Evolutionary conservation across 2,113 vertebrate species (phyloP).

Genomic region (Ageneiosus marmoratus): DNA sequence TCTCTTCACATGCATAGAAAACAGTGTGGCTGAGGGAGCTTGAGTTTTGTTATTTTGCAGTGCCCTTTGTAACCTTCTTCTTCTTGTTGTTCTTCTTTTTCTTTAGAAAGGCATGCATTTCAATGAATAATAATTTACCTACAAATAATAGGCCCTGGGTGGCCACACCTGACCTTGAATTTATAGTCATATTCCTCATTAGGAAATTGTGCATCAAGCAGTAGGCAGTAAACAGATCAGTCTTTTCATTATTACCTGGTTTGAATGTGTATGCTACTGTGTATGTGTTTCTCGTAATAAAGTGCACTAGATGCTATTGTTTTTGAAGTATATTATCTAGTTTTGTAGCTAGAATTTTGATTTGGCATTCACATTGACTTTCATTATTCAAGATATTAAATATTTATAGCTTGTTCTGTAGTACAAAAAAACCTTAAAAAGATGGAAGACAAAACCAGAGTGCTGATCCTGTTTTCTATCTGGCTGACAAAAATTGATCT

Average conservation of each 20-base stretch:
- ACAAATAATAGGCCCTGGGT: not conserved
- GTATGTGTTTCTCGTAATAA: not conserved
- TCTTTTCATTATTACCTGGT: not conserved
- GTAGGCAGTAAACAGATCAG: not conserved
- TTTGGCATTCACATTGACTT: not conserved
- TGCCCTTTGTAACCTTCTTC: not conserved
- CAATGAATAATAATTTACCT: not conserved
- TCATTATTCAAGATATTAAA: not conserved
- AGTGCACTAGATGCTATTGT: not conserved
- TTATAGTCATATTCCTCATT: not conserved
- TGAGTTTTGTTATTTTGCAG: not conserved
- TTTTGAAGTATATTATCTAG: not conserved
- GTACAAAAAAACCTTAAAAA: not conserved
- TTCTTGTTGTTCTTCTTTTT: not conserved
- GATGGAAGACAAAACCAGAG: not conserved
- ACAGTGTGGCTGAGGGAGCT: not conserved
- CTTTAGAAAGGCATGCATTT: not conserved
- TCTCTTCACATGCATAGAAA: not conserved
- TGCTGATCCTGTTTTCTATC: not conserved
- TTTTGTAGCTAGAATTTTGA: not conserved
- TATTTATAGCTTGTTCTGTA: not conserved
- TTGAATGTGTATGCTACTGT: not conserved
- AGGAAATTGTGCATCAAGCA: not conserved
- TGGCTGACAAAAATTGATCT: not conserved
- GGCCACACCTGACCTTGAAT: not conserved